Conservation (phyloP, 2,113 vertebrate species). For the Megalops atlanticus region DNA sequence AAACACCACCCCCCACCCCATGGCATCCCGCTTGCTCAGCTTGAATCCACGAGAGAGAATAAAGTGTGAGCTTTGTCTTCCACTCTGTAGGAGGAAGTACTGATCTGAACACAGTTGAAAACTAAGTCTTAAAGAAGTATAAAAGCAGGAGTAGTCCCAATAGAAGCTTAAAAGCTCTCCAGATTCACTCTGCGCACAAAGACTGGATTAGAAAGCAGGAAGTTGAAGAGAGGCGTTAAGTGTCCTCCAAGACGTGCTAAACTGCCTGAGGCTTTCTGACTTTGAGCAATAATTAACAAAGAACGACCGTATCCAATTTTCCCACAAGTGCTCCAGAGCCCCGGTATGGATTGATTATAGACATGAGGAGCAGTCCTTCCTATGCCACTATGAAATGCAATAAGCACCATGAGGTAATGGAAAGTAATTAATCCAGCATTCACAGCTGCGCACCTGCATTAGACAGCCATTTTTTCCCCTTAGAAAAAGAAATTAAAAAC, state of each 20-base stretch:
- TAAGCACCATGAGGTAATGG: background rate
- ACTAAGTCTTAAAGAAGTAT: background rate
- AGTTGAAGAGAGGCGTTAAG: background rate
- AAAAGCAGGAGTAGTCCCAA: background rate
- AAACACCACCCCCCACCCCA: background rate
- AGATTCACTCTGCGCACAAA: slow-evolving; percentile 13
- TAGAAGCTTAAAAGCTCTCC: slow-evolving; percentile 15
- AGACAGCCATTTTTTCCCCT: background rate
- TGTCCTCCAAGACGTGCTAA: slow-evolving; percentile 7
- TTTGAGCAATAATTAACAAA: background rate
- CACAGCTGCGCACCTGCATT: slow-evolving; percentile 15
- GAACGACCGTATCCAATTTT: background rate
- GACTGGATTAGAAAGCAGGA: background rate
- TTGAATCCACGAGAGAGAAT: slow-evolving; percentile 2
- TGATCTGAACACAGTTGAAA: background rate
- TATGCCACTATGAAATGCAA: background rate
- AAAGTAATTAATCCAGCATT: slow-evolving; percentile 21
- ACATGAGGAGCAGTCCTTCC: background rate
- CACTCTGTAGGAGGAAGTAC: background rate
- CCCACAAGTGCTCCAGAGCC: background rate
- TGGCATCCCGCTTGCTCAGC: background rate
- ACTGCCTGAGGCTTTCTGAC: background rate
- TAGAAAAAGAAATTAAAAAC: background rate
- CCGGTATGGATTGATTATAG: slow-evolving; percentile 10
- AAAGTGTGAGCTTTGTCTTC: background rate